Conservation (phyloP, 2,797 vertebrate species). For the Simalia tracyae region DNA sequence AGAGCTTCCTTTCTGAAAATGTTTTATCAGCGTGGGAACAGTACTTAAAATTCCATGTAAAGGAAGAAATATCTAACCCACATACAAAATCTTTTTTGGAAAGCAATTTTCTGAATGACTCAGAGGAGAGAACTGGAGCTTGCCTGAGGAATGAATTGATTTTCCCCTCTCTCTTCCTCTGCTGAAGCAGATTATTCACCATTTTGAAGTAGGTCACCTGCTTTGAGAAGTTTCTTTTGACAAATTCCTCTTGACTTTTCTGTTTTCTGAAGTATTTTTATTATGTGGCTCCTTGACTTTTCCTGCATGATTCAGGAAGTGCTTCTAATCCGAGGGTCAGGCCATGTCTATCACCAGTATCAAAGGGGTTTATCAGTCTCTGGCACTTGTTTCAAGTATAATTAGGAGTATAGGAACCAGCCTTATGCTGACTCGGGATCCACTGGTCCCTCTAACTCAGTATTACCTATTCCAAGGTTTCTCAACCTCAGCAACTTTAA, state of each 20-base stretch:
- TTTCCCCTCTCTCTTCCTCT: neutral
- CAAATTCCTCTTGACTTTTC: constrained; percentile 8
- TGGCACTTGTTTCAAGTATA: neutral
- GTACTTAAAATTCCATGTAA: neutral
- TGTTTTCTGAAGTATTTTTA: neutral
- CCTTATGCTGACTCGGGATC: neutral
- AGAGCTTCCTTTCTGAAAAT: neutral
- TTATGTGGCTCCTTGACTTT: neutral
- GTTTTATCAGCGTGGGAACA: neutral
- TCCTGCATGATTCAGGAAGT: neutral
- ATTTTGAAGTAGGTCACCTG: constrained; percentile 13
- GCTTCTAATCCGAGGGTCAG: too few relatives aligned
- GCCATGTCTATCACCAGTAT: neutral
- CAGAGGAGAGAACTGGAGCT: constrained; percentile 11
- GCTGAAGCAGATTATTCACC: constrained; percentile 24
- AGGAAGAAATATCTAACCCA: constrained; percentile 12
- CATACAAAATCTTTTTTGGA: neutral
- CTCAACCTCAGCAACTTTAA: too few relatives aligned
- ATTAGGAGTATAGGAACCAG: neutral
- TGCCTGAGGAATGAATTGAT: constrained; percentile 3
- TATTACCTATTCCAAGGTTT: neutral
- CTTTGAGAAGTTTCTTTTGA: neutral
- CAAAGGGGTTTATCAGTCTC: neutral
- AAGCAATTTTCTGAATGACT: constrained; percentile 24
- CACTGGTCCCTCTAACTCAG: neutral